A percentile compares a stretch with the other conserved stretches of the same genome.
phyloP scores from a whole-genome alignment of 2,888 invertebrate species.

The Trissonchulus sp. region DNA sequence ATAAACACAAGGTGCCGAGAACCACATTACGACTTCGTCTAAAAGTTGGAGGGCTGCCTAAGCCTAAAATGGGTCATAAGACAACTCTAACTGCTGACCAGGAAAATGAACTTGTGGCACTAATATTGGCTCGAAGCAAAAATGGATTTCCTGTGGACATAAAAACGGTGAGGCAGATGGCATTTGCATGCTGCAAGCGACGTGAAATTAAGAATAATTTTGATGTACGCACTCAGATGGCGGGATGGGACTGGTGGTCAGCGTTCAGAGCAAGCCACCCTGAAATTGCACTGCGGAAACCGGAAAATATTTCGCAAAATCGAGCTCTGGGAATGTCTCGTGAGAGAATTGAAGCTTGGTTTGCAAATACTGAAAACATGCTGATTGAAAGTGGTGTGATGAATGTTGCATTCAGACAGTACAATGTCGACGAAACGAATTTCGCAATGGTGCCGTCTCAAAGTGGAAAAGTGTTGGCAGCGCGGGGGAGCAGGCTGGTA shows the following conservation, averaged over 20 bases:
- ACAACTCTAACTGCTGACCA: background rate
- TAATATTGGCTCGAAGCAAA: no score
- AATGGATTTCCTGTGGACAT: slow-evolving; percentile 11
- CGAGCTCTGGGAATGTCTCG: slow-evolving; percentile 18
- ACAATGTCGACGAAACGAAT: background rate
- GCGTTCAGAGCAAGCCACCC: slow-evolving; percentile 2
- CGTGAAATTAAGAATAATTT: background rate
- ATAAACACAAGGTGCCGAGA: slow-evolving; percentile 11
- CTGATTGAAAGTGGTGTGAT: background rate
- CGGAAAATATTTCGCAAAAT: background rate
- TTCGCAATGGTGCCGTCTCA: background rate
- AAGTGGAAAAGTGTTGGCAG: background rate
- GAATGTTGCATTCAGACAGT: background rate
- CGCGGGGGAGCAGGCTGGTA: background rate
- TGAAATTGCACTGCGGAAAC: background rate
- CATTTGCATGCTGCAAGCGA: background rate
- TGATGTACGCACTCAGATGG: background rate
- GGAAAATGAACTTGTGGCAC: background rate
- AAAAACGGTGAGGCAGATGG: slow-evolving; percentile 2
- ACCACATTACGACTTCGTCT: background rate
- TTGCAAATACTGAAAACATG: background rate
- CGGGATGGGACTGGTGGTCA: slow-evolving; percentile 17
- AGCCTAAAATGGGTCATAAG: no score
- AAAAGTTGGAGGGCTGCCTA: background rate
- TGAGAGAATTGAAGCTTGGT: background rate